A percentile compares a stretch with the other conserved stretches of the same genome.
These are phyloP conservation scores for Hipposideros larvatus DNA, from an alignment of 2,797 vertebrate genomes.

Conservation along the genomic window DNA sequence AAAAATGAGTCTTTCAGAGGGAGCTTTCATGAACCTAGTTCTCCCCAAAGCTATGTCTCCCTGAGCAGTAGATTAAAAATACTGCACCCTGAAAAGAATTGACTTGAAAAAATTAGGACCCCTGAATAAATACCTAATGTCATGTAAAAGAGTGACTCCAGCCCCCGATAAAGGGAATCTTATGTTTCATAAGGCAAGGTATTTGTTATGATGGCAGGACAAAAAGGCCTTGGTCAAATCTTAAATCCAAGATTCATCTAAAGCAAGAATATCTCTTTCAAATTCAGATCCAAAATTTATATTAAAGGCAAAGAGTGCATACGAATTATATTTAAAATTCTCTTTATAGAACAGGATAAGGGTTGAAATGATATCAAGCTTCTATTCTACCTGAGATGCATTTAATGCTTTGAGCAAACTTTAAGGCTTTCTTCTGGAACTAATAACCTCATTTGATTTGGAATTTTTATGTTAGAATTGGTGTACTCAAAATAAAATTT, in stretches of 20 bases:
- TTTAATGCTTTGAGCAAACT: constrained; percentile 43
- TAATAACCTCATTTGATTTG: constrained; percentile 62
- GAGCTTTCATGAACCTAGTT: constrained; percentile 66
- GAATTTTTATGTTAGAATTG: constrained; percentile 54
- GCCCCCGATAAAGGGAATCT: not conserved
- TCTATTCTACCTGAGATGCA: not conserved
- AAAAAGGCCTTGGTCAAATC: constrained; percentile 34
- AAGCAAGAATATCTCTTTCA: not conserved
- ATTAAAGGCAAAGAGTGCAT: not conserved
- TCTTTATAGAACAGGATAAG: constrained; percentile 41
- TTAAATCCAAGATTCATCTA: not conserved
- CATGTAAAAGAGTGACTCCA: constrained; percentile 31
- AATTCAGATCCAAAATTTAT: not conserved
- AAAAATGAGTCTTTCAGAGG: constrained; percentile 55
- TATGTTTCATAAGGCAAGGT: constrained; percentile 23
- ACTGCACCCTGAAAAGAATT: constrained; percentile 58
- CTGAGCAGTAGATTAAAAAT: constrained; percentile 65
- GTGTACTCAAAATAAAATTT: not conserved
- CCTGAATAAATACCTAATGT: not conserved
- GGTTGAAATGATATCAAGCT: constrained; percentile 5
- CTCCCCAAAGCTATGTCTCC: constrained; percentile 52
- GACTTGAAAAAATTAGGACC: constrained; percentile 49
- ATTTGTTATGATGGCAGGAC: constrained; percentile 21
- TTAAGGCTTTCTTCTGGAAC: constrained; percentile 40
- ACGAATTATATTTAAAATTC: constrained; percentile 55